Evolutionary conservation across 2,797 vertebrate species (phyloP), one percentile per base, ranked within the genome.

Genomic region (Tamandua tetradactyla): DNA sequence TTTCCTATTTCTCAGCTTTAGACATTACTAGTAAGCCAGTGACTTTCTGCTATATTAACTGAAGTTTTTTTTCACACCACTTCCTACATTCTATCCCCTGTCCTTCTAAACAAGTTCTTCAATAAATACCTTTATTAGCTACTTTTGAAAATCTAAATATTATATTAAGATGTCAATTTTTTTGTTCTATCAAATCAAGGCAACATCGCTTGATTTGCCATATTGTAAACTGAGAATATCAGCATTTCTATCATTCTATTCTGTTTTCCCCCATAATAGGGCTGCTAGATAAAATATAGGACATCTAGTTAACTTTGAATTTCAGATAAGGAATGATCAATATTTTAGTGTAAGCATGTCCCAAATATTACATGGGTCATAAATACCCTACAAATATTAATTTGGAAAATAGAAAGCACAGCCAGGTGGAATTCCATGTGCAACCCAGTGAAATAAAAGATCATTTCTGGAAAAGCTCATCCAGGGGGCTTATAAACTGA

Each of bases 1-100:
- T 90, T 78, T 85, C 32, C 78, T 95, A 25, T 66, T 88, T 94
- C 52, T 66, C 22, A 76, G 7, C 35, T 93, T 78, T 79, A 93
- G 32, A 57, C 47, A 44, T 35, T 55, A 78, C 32, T 13, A 78
- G 74, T 59, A 88, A 78, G n/a, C 30, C 22, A 72, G 44, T 74
- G 49, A 52, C 55, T 87, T 94, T 80, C 52, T 91, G 15, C 10
- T 47, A 4, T 52, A 61, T 20, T 69, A 88, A 55, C 11, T 71
- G 40, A 93, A 71, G 25, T n/a, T 59, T 87, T 86, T 94, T 87
- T 49, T 83, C 55, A 72, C 9, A 78, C 27, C 25, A 59, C 23
- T 86, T 93, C 27, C 20, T 35, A 40, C 4, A 87, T 87, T 12
- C 59, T 91, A 40, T 72, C 89, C 42, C 8, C 23, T 71, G 3